Evolutionary conservation across 2,797 vertebrate species (phyloP).

Genomic region (Rallus crepitans): DNA sequence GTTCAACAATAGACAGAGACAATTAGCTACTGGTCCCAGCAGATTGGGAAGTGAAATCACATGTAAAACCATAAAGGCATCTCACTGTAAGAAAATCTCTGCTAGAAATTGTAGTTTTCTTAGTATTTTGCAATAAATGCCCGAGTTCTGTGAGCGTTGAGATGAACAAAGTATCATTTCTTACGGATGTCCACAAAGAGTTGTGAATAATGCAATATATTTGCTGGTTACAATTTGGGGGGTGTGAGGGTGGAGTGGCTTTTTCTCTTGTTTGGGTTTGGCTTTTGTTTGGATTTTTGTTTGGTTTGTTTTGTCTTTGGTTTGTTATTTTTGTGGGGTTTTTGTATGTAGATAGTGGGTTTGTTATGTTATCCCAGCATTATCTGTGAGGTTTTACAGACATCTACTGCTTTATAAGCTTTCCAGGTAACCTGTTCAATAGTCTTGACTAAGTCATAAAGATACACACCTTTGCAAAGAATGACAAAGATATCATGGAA

Average conservation of each 20-base stretch:
- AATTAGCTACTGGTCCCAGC: background rate
- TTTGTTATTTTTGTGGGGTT: background rate
- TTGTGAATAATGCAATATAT: background rate
- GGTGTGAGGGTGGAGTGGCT: background rate
- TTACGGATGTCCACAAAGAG: background rate
- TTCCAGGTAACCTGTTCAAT: background rate
- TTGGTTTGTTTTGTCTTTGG: background rate
- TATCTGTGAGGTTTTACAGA: background rate
- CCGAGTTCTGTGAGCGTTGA: background rate
- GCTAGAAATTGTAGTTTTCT: background rate
- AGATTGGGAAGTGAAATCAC: background rate
- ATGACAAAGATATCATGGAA: background rate
- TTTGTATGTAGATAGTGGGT: background rate
- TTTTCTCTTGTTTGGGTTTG: background rate
- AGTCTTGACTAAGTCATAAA: background rate
- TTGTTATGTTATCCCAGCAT: background rate
- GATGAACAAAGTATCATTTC: background rate
- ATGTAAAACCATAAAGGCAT: background rate
- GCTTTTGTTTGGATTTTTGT: background rate
- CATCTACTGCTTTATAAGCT: background rate
- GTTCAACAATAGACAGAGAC: background rate
- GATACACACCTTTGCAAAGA: background rate
- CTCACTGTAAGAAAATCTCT: background rate
- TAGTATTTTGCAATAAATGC: background rate
- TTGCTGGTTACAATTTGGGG: background rate